These are phyloP conservation scores for Allophyes oxyacanthae DNA, from an alignment of 2,888 invertebrate species.

Conservation along the genomic window DNA sequence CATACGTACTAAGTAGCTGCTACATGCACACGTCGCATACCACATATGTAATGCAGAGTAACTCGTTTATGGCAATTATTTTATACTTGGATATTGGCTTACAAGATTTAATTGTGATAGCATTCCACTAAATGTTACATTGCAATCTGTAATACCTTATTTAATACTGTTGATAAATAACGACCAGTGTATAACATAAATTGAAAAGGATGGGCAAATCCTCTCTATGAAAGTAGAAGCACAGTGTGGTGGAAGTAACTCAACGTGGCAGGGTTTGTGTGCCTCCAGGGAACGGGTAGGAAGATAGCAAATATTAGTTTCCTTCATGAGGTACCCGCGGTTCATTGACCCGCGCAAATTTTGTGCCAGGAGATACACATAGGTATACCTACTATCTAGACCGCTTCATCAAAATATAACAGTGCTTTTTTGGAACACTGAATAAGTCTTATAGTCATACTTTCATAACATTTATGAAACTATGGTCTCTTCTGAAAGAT, in stretches of 20 bases:
- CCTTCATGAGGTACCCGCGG: constrained; percentile 78
- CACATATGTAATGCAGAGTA: constrained; percentile 48
- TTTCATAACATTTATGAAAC: no score
- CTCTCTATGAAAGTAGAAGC: constrained; percentile 65
- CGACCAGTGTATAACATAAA: constrained; percentile 40
- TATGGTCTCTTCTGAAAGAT: no score
- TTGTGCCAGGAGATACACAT: constrained; percentile 64
- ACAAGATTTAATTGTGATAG: no score
- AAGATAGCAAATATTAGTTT: constrained; percentile 86
- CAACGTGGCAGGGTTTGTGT: constrained; percentile 74
- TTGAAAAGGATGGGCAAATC: constrained; percentile 44
- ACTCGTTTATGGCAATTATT: constrained; percentile 53
- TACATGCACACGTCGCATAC: constrained; percentile 64
- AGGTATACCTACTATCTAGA: constrained; percentile 64
- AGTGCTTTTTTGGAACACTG: constrained; percentile 25
- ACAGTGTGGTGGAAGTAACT: constrained; percentile 78
- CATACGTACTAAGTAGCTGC: constrained; percentile 78
- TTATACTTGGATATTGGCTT: constrained; percentile 7
- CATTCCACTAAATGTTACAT: background rate
- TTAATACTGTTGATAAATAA: constrained; percentile 9
- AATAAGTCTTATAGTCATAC: no score
- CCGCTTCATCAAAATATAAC: constrained; percentile 50
- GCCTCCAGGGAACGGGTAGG: constrained; percentile 81
- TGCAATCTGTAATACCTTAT: background rate
- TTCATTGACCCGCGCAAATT: constrained; percentile 84